phyloP scores from a whole-genome alignment of 2,797 vertebrate genomes.

The Artibeus jamaicensis region DNA sequence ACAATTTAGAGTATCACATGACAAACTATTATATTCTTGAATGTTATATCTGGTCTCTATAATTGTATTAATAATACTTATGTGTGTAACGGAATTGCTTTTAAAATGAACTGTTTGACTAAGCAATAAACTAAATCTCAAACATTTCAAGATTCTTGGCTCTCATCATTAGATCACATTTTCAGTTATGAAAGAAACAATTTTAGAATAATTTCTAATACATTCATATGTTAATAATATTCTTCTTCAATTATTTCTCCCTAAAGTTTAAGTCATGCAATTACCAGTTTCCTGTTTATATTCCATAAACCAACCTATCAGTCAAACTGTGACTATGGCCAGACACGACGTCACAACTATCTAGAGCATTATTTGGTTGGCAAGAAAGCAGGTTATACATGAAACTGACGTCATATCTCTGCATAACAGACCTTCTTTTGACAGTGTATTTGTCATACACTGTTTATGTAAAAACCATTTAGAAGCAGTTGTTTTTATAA shows the following conservation, averaged over 20 bases:
- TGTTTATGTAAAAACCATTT: conserved; percentile 16
- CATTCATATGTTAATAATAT: neutral
- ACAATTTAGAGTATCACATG: neutral
- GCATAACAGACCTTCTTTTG: conserved; percentile 33
- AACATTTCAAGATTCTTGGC: neutral
- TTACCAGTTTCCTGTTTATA: conserved; percentile 41
- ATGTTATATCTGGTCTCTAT: neutral
- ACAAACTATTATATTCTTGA: neutral
- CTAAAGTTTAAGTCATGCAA: conserved; percentile 22
- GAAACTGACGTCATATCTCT: conserved; percentile 18
- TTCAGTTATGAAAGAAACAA: neutral
- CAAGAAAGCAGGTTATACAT: conserved; percentile 21
- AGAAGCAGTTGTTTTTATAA: neutral
- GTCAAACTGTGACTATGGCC: conserved; percentile 19
- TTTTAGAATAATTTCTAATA: conserved; percentile 27
- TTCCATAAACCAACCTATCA: conserved; percentile 12
- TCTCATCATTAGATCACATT: conserved; percentile 2
- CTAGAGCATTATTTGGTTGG: conserved; percentile 33
- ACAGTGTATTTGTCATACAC: conserved; percentile 31
- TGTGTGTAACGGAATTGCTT: neutral
- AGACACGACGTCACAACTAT: conserved; percentile 15
- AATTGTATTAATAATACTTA: neutral
- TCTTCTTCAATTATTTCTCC: conserved; percentile 26
- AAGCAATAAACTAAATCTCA: conserved; percentile 30
- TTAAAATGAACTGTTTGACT: neutral